Evolutionary conservation across 2,888 invertebrate species (phyloP).

Genomic region (Rhodophaea formosa): DNA sequence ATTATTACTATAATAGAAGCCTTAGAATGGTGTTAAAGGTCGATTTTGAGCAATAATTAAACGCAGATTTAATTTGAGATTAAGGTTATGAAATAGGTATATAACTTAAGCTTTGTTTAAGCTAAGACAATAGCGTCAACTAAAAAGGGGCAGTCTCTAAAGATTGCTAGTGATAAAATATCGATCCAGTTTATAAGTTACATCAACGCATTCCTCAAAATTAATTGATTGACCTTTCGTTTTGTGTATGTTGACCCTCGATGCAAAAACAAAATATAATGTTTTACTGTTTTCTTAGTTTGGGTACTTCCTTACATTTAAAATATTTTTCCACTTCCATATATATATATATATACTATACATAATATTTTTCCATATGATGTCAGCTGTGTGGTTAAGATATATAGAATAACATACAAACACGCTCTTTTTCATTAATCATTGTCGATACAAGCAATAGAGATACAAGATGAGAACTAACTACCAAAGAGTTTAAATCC

Average conservation of each 20-base stretch:
- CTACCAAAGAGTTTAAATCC: too few relatives aligned
- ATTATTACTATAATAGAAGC: conserved; percentile 35
- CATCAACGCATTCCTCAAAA: not conserved
- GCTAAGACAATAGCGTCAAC: conserved; percentile 16
- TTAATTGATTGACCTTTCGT: not conserved
- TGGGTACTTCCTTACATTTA: too few relatives aligned
- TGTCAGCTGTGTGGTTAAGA: not conserved
- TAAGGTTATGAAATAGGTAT: conserved; percentile 19
- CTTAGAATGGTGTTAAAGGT: conserved; percentile 33
- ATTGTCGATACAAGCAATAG: too few relatives aligned
- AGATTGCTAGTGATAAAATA: not conserved
- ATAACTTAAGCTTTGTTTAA: conserved; percentile 15
- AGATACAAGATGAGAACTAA: too few relatives aligned
- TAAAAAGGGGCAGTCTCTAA: not conserved
- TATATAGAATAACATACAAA: too few relatives aligned
- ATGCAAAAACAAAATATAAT: not conserved
- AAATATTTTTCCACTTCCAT: too few relatives aligned
- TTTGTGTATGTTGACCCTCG: not conserved
- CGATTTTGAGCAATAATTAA: conserved; percentile 28
- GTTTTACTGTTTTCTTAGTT: too few relatives aligned
- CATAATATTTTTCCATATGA: not conserved
- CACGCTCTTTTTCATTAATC: too few relatives aligned
- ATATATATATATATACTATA: too few relatives aligned
- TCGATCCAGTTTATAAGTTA: not conserved
- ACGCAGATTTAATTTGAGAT: conserved; percentile 27